Base-by-base conservation (phyloP, 1,140 invertebrate genomes). In the Calosoma granatense region DNA sequence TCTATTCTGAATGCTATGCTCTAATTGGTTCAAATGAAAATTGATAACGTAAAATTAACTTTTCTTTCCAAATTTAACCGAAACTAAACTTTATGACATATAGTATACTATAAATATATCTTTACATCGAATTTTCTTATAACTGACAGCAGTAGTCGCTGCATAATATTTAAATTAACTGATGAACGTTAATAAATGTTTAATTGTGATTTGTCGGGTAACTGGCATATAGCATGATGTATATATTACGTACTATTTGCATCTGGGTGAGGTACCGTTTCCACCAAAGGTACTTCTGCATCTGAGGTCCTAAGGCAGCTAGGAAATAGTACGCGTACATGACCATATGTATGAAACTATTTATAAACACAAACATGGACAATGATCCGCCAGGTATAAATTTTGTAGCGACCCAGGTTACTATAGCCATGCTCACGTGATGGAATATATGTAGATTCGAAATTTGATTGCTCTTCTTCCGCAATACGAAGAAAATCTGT, bases 281-380 rank as follows among this genome's bases (percentile, higher is more conserved):
- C 90, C 91, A 95, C 90, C 91, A 94, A 15, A 94, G 76, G 67
- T 85, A 93, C 60, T 82, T 86, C 72, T 90, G 87, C 65, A 89
- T 78, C 22, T 78, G 78, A 0, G 90, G 90, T 55, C 91, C 90
- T 68, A 93, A 75, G 15, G 90, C 89, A 4, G 90, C 82, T 55
- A 93, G 72, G 66, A 91, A 76, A 70, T 94, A 94, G 72, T 93
- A 94, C 1, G 79, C 76, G 72, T 94, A 93, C 90, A 94, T 93
- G 20, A 93, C 74, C 56, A 87, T 89, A 78, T 78, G 83, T 1
- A 92, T 86, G 65, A 93, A 91, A 15, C 89, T 90, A 73, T 95
- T 96, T 64, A 95, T 75, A 58, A 89, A 78, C 12, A 86, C 86
- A 69, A 90, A 89, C 78, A 90, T 89, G 1, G 86, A 87, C 54